These are phyloP conservation scores for Noturus placidus DNA, from an alignment of 2,113 vertebrate genomes.

Conservation along the genomic window DNA sequence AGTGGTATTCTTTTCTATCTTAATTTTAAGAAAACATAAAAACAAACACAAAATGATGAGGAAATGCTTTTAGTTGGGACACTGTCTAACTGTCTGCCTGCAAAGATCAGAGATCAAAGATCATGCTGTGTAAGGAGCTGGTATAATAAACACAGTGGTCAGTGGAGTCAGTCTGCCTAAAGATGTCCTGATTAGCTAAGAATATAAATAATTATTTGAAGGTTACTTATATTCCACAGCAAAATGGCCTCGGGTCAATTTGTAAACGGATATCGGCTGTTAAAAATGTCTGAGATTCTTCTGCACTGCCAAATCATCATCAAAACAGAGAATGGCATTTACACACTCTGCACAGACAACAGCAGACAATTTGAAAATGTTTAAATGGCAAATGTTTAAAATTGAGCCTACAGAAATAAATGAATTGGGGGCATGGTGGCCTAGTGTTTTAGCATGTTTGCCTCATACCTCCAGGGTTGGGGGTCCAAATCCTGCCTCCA, in stretches of 20 bases:
- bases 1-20: background rate
- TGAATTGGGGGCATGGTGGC: background rate
- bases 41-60: background rate
- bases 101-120: background rate
- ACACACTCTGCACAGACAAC: background rate
- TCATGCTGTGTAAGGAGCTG: background rate
- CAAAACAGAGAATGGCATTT: background rate
- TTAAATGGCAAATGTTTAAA: background rate
- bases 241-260: background rate
- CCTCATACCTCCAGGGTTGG: too few species aligned
- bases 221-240: background rate
- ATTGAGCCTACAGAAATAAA: background rate
- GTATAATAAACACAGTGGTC: background rate
- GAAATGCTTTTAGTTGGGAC: background rate
- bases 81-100: background rate
- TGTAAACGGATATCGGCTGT: background rate
- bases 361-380: background rate
- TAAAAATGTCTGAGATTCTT: background rate
- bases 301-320: background rate
- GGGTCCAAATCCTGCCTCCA: too few species aligned
- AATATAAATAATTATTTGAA: background rate
- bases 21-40: background rate
- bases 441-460: too few species aligned
- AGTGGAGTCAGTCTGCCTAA: background rate
- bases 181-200: background rate